Evolutionary conservation across 2,797 vertebrate species (phyloP), one percentile per base, ranked within the genome.

Genomic region (Discoglossus pictus): DNA sequence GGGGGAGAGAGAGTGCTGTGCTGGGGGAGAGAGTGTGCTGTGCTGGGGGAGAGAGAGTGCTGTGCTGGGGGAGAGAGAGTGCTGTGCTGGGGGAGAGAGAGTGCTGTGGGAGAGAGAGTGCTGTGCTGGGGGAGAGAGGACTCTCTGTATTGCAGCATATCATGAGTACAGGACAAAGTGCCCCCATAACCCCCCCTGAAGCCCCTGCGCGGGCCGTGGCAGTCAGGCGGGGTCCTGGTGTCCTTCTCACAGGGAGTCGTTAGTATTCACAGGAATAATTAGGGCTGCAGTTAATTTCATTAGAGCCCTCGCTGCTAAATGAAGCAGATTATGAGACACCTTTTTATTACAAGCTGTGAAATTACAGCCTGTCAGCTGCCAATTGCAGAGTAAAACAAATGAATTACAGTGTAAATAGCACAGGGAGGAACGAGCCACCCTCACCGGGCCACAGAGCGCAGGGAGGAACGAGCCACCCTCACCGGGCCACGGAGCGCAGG

Each of bases 301-400:
- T 97, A 98, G 97, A 97, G 94, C 93, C 95, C 92, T 92, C 92
- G 92, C 94, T 96, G 94, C 94, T 98, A 97, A 99, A 99, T 97
- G 95, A 96, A 96, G 93, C 95, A 95, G 94, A 96, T 97, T 98
- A 98, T 93, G 93, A 96, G 95, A 96, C 95, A 97, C 97, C 94
- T 98, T 98, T 70, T 98, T 98, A 98, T 92, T 96, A 94, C 93
- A 83, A 89, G 94, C 95, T 94, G 94, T 98, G 95, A 98, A 99
- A 99, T 98, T 97, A 97, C 94, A 96, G 94, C 96, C 93, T 93
- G 94, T 92, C 92, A 91, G 90, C 93, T 93, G 94, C 95, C 93
- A 95, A 89, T 92, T 93, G 92, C 86, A 86, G 87, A 84, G 89
- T 90, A 87, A 90, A 86, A 86, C 92, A 95, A 97, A 98, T 97